A percentile compares a stretch with the other conserved stretches of the same genome.
These are phyloP conservation scores for Eupithecia subumbrata DNA, from an alignment of 2,888 invertebrate species.

Conservation along the genomic window DNA sequence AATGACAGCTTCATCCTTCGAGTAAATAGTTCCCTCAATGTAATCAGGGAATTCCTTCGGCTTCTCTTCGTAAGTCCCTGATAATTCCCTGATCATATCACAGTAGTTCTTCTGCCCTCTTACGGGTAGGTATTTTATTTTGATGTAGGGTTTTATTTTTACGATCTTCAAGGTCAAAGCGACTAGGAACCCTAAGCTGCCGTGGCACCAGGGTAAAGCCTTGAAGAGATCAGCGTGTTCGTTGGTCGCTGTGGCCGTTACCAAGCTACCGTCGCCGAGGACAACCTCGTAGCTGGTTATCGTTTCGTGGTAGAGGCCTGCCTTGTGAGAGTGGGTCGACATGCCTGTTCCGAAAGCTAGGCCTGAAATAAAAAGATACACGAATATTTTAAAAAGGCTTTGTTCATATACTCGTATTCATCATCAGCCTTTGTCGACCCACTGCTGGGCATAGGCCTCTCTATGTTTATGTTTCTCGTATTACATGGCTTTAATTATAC, in stretches of 20 bases:
- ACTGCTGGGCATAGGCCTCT: no score
- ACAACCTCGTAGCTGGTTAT: conserved; percentile 87
- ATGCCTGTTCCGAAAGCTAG: conserved; percentile 88
- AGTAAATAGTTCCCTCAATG: conserved; percentile 87
- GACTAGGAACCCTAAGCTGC: conserved; percentile 86
- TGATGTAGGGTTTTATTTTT: conserved; percentile 86
- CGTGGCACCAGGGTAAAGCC: conserved; percentile 87
- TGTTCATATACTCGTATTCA: no score
- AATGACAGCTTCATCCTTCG: conserved; percentile 85
- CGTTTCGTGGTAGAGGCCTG: conserved; percentile 87
- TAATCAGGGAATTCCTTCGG: conserved; percentile 83
- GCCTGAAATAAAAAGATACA: conserved; percentile 60
- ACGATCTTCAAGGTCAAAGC: conserved; percentile 86
- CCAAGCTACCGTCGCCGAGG: conserved; percentile 85
- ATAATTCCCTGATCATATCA: conserved; percentile 83
- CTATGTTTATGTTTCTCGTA: no score
- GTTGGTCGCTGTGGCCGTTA: conserved; percentile 83
- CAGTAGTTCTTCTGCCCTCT: conserved; percentile 86
- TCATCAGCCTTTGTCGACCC: no score
- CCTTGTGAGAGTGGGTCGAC: conserved; percentile 89
- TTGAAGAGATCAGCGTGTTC: conserved; percentile 84
- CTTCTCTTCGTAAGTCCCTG: conserved; percentile 80
- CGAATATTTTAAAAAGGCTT: neutral
- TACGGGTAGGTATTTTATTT: conserved; percentile 86
- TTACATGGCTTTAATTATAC: no score